Percentiles rank a stretch among this genome's conserved stretches.
phyloP scores from a whole-genome alignment of 2,888 invertebrate species.

The Cistogaster globosa region DNA sequence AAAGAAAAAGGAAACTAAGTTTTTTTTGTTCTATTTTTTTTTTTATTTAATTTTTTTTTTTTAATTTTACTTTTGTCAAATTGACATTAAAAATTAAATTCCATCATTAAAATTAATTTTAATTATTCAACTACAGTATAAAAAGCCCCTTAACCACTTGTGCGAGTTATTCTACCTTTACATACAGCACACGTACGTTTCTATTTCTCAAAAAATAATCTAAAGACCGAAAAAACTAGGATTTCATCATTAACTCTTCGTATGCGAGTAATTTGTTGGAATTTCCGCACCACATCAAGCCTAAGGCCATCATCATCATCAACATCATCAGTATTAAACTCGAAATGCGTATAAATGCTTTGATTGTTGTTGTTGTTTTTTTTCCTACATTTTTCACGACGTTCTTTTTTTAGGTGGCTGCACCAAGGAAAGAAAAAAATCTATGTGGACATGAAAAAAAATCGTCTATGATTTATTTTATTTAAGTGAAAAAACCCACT shows the following conservation, averaged over 20 bases:
- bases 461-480: slow-evolving; percentile 67
- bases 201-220: background rate
- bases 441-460: slow-evolving; percentile 42
- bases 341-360: slow-evolving; percentile 63
- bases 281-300: slow-evolving; percentile 67
- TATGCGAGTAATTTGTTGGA: slow-evolving; percentile 61
- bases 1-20: no score
- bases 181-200: no score
- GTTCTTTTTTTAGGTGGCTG: slow-evolving; percentile 11
- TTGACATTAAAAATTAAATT: no score
- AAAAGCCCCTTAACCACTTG: no score
- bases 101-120: no score
- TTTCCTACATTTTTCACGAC: background rate
- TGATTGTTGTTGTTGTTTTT: slow-evolving; percentile 1
- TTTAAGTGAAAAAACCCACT: slow-evolving; percentile 67
- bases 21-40: no score
- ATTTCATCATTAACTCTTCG: slow-evolving; percentile 49
- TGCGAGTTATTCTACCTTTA: no score
- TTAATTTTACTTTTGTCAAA: no score
- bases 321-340: slow-evolving; percentile 60
- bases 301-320: slow-evolving; percentile 63
- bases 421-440: slow-evolving; percentile 26
- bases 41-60: no score
- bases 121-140: no score
- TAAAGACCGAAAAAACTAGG: background rate